Evolutionary conservation across 2,113 vertebrate genomes (phyloP), one percentile per base, ranked within the genome.

Genomic region (Dolichallabes microphthalmus): DNA sequence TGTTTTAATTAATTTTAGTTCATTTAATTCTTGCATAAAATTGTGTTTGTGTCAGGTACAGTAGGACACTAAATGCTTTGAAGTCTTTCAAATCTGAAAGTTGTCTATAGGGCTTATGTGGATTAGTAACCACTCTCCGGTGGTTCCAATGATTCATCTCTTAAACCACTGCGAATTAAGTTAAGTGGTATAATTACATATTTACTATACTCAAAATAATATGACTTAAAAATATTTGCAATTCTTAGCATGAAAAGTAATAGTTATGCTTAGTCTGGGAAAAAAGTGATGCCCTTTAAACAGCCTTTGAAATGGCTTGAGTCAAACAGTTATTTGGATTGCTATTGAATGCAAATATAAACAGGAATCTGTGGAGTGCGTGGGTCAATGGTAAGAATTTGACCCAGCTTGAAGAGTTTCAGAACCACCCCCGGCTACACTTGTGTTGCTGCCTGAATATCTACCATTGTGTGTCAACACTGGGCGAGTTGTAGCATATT

Each of bases 371-470:
- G 50, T 50, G 30, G 22, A 80, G 25, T 35, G 30, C 22, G 55
- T 57, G 45, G 84, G 84, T 80, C 64, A 71, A 25, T 50, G 52
- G 17, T 35, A n/a, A 39, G 76, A 85, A 85, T 71, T 39, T 69
- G 52, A 75, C 55, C 53, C 55, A 27, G 13, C n/a, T 4, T 50
- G 68, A 83, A 60, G 69, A n/a, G 63, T 68, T 80, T 66, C 32
- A 85, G 60, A 85, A 45, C 84, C 84, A 30, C 84, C 75, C 76
- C 76, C 84, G 52, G 45, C 20, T 69, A 52, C 15, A 20, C 63
- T 79, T 66, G 74, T 13, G 3, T 50, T 27, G 35, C 75, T 15
- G 76, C 53, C 32, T 85, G 63, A 85, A 85, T 85, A 30, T 60
- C 32, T 17, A 45, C 64, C 76, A 80, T 69, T 85, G 84, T 85